A percentile compares a stretch with the other conserved stretches of the same genome.
phyloP scores from a whole-genome alignment of 2,797 vertebrate species.

The Scolopax bukidnonensis region DNA sequence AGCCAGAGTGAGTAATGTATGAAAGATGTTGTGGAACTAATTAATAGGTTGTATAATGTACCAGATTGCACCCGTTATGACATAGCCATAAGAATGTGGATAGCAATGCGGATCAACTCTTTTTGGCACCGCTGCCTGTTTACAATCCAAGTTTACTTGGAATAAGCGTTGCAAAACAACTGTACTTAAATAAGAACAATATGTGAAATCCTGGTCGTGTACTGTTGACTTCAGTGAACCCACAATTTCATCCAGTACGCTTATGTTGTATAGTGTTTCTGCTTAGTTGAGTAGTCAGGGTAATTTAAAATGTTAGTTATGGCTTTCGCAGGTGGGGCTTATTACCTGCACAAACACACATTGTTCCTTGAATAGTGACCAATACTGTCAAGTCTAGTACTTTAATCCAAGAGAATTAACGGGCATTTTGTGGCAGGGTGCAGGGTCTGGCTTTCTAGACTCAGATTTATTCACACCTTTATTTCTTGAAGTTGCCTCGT shows the following conservation, averaged over 20 bases:
- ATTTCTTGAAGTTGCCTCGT: neutral
- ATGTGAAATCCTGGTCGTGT: conserved; percentile 48
- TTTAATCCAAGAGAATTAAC: neutral
- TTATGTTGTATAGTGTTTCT: neutral
- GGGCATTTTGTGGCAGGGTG: neutral
- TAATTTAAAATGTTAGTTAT: conserved; percentile 1
- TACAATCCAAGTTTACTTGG: conserved; percentile 56
- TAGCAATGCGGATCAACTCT: neutral
- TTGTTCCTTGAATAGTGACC: neutral
- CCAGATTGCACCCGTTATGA: neutral
- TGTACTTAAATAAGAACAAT: conserved; percentile 59
- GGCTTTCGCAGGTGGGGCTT: neutral
- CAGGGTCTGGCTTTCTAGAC: neutral
- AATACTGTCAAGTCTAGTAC: neutral
- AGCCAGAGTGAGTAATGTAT: neutral
- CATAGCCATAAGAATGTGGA: neutral
- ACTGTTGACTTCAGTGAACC: neutral
- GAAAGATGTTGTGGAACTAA: conserved; percentile 40
- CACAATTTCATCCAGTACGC: neutral
- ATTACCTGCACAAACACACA: neutral
- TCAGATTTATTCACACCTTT: neutral
- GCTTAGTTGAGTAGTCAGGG: neutral
- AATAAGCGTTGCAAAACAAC: conserved; percentile 52
- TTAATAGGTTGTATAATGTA: neutral
- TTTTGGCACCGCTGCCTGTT: conserved; percentile 34